Conservation (phyloP, 1,140 invertebrate species). For the Drosophila ambigua region DNA sequence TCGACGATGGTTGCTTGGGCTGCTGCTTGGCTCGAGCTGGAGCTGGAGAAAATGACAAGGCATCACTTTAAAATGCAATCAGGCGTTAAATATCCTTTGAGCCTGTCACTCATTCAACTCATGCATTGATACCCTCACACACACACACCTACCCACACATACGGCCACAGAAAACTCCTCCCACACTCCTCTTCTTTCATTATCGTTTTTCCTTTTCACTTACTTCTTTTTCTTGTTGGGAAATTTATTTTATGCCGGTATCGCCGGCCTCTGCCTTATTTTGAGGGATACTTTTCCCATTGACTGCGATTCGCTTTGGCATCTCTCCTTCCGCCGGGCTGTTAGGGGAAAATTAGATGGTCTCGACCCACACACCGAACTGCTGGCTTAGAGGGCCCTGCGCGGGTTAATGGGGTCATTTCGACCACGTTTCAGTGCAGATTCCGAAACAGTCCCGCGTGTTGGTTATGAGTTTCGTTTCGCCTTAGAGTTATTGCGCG, state of each 20-base stretch:
- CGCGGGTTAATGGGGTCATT: conserved; percentile 59
- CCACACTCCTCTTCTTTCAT: conserved; percentile 32
- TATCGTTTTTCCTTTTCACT: conserved; percentile 45
- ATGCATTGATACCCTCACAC: conserved; percentile 55
- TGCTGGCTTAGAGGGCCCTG: conserved; percentile 17
- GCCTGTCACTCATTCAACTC: conserved; percentile 61
- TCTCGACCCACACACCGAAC: background rate
- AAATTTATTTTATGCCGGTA: conserved; percentile 59
- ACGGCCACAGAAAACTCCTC: background rate
- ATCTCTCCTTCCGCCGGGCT: conserved; percentile 5
- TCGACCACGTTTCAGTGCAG: conserved; percentile 37
- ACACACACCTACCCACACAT: conserved; percentile 5
- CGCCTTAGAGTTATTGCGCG: conserved; percentile 35
- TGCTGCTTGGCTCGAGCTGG: too few species aligned
- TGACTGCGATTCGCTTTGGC: conserved; percentile 41
- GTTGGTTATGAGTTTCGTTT: conserved; percentile 39
- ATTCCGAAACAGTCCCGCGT: conserved; percentile 32
- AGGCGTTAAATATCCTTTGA: conserved; percentile 75
- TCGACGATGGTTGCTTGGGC: conserved; percentile 36
- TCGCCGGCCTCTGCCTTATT: conserved; percentile 52
- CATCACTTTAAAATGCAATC: conserved; percentile 74
- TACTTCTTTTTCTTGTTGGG: conserved; percentile 6
- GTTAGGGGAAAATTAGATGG: conserved; percentile 34
- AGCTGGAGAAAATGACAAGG: conserved; percentile 30
- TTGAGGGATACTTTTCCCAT: conserved; percentile 36